Evolutionary conservation across 2,113 vertebrate genomes (phyloP).

Genomic region (Xenopus tropicalis): UCB_Xtro_10.0 CM004444.2:75045001-75045500

Average conservation of each 20-base stretch:
- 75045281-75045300: slow-evolving; percentile 96
- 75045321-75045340: slow-evolving; percentile 96
- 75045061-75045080: too few species aligned
- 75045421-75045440: background rate
- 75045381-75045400: background rate
- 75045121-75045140: too few species aligned
- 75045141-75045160: too few species aligned
- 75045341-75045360: slow-evolving; percentile 94
- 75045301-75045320: slow-evolving; percentile 97
- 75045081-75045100: too few species aligned
- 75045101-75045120: too few species aligned
- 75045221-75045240: background rate
- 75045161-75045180: too few species aligned
- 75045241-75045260: slow-evolving; percentile 94
- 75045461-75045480: background rate
- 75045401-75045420: background rate
- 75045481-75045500: background rate
- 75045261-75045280: slow-evolving; percentile 95
- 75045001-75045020: too few species aligned
- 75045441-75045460: background rate
- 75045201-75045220: too few species aligned
- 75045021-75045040: too few species aligned
- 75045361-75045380: slow-evolving; percentile 82
- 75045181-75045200: too few species aligned
- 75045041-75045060: too few species aligned